Percentiles rank a stretch among this genome's conserved stretches.
Evolutionary conservation across 2,888 invertebrate genomes (phyloP).

Genomic region (Hesperia comma): DNA sequence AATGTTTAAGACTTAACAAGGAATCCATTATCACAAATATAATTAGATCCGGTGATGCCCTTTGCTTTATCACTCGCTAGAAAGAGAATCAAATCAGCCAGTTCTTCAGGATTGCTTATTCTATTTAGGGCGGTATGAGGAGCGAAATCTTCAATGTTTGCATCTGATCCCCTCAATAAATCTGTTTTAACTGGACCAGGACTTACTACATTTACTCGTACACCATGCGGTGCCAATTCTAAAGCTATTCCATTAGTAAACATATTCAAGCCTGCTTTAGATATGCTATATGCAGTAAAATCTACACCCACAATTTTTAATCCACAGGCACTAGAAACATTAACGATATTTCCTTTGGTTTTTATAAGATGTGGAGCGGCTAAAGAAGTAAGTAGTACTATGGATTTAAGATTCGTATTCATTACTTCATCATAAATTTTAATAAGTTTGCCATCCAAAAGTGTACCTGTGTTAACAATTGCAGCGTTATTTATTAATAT

Average conservation of each 20-base stretch:
- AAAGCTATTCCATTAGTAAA: conserved; percentile 14
- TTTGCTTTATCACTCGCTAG: conserved; percentile 52
- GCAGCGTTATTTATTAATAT: conserved; percentile 59
- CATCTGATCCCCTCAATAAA: conserved; percentile 55
- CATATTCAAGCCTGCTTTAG: conserved; percentile 18
- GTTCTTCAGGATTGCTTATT: conserved; percentile 50
- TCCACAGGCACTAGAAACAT: conserved; percentile 55
- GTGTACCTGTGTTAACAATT: conserved; percentile 38
- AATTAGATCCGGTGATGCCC: conserved; percentile 51
- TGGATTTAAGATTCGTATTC: conserved; percentile 52
- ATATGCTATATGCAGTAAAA: background rate
- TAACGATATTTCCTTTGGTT: conserved; percentile 58
- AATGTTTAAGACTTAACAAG: background rate
- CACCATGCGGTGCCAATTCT: conserved; percentile 46
- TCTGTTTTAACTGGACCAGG: conserved; percentile 60
- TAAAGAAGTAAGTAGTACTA: conserved; percentile 49
- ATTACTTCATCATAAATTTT: conserved; percentile 51
- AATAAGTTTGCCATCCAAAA: conserved; percentile 48
- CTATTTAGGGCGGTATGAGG: conserved; percentile 44
- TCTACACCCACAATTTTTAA: background rate
- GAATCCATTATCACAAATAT: conserved; percentile 50
- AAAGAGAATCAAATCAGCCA: conserved; percentile 51
- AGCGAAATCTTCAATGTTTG: conserved; percentile 61
- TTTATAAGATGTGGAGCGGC: conserved; percentile 52
- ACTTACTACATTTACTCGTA: conserved; percentile 49